A percentile compares a stretch with the other conserved stretches of the same genome.
Conservation (phyloP, 2,797 vertebrate genomes). For the Carduelis carduelis region DNA sequence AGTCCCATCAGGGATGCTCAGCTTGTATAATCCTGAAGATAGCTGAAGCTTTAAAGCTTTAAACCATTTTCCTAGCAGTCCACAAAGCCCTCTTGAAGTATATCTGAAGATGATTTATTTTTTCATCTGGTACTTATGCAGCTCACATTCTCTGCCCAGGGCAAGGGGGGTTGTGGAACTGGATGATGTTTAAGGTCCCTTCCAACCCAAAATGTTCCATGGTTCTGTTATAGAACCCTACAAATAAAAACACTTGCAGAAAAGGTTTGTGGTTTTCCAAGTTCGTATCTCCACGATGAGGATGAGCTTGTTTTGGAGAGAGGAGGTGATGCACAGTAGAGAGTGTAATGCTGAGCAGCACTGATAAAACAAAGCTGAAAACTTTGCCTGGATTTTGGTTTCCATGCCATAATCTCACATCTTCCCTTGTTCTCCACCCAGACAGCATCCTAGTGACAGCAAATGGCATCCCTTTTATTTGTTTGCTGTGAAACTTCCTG, state of each 20-base stretch:
- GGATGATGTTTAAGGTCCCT: neutral
- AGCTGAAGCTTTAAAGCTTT: neutral
- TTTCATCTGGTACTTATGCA: neutral
- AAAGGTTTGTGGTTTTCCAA: fast-evolving
- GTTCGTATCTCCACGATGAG: fast-evolving
- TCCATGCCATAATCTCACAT: neutral
- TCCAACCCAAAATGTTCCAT: fast-evolving
- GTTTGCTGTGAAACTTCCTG: neutral
- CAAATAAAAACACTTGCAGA: neutral
- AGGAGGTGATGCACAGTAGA: neutral
- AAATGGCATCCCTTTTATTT: neutral
- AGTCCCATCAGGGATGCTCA: neutral
- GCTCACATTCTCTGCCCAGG: neutral
- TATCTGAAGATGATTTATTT: neutral
- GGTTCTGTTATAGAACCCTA: neutral
- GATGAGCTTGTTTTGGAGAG: neutral
- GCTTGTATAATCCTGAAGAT: neutral
- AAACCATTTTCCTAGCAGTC: neutral
- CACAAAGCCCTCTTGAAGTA: neutral
- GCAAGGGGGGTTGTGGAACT: neutral
- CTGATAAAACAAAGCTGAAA: neutral
- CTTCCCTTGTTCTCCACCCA: neutral
- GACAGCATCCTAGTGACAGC: neutral
- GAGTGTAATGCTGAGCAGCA: neutral
- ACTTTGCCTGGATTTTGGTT: neutral